Percentiles rank a stretch among this genome's conserved stretches.
phyloP scores from a whole-genome alignment of 2,797 vertebrate genomes.

The Dendrocincla tyrannina region DNA sequence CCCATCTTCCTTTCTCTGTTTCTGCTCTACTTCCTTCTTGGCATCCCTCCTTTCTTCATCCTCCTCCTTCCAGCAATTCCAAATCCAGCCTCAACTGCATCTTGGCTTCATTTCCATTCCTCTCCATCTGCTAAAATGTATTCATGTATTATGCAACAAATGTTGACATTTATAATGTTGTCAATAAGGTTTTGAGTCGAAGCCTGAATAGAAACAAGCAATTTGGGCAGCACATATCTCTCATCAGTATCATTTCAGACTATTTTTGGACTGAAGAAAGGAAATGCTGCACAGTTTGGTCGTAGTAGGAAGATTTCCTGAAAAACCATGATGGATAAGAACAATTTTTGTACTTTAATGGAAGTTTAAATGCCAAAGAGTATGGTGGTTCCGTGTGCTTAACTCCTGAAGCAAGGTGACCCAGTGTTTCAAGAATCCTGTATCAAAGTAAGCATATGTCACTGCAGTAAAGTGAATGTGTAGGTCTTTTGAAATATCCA shows the following conservation, averaged over 20 bases:
- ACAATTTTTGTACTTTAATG: neutral
- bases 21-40: constrained; percentile 51
- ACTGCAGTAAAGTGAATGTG: neutral
- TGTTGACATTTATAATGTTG: constrained; percentile 50
- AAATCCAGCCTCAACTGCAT: neutral
- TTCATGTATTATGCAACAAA: constrained; percentile 42
- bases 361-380: neutral
- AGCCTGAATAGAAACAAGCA: constrained; percentile 13
- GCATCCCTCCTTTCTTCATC: constrained; percentile 1
- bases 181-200: constrained; percentile 34
- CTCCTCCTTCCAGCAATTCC: constrained; percentile 12
- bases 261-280: neutral
- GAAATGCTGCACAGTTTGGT: neutral
- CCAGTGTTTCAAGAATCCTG: neutral
- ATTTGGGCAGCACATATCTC: neutral
- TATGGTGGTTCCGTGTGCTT: neutral
- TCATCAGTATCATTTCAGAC: neutral
- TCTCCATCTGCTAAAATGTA: constrained; percentile 40
- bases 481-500: neutral
- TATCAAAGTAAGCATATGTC: neutral
- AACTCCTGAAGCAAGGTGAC: neutral
- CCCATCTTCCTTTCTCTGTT: neutral
- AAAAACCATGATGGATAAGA: neutral
- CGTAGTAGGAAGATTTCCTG: neutral
- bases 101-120: constrained; percentile 37